Percentiles rank a stretch among this genome's conserved stretches.
phyloP scores from a whole-genome alignment of 2,113 vertebrate species.

The Ceuthmochares aereus region DNA sequence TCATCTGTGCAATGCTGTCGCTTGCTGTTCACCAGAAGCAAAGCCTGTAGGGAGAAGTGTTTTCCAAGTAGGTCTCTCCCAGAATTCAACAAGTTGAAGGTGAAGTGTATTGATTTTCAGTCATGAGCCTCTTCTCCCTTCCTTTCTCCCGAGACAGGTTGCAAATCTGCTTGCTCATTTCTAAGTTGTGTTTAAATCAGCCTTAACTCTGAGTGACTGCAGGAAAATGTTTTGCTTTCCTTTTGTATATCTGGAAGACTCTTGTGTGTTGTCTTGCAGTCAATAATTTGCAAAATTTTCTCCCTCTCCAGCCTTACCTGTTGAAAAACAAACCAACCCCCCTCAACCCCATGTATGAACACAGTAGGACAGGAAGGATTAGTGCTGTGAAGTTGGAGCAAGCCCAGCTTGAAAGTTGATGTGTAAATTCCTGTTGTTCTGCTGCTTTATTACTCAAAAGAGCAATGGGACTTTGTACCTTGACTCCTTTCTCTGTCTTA shows the following conservation, averaged over 20 bases:
- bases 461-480: neutral
- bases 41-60: neutral
- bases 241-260: neutral
- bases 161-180: neutral
- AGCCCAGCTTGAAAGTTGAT: neutral
- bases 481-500: neutral
- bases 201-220: neutral
- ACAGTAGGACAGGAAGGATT: neutral
- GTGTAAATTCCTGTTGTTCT: neutral
- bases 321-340: neutral
- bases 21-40: neutral
- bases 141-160: neutral
- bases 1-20: fast-evolving
- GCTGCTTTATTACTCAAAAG: neutral
- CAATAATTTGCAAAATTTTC: neutral
- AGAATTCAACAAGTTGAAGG: neutral
- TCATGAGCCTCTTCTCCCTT: neutral
- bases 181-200: neutral
- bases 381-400: neutral
- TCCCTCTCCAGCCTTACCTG: neutral
- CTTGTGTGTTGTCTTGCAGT: neutral
- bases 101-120: neutral
- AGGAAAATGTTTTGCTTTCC: neutral
- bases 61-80: neutral
- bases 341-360: neutral